phyloP scores from a whole-genome alignment of 1,140 invertebrate species.

The Tachypleus tridentatus region DNA sequence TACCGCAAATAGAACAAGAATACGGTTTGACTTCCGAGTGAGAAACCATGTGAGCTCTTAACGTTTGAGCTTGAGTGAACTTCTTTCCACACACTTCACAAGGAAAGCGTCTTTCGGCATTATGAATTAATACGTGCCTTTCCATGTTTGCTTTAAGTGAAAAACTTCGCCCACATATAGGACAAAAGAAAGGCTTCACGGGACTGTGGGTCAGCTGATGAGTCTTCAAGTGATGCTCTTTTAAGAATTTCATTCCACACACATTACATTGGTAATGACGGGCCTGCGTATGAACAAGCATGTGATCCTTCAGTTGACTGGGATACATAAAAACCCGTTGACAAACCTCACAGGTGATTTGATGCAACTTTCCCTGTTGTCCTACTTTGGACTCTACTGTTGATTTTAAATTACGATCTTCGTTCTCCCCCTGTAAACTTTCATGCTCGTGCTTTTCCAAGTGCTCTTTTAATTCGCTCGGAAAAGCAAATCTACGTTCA shows the following conservation, averaged over 20 bases:
- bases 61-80: slow-evolving; percentile 45
- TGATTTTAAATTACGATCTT: too few species aligned
- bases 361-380: background rate
- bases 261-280: slow-evolving; percentile 3
- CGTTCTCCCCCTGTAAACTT: too few species aligned
- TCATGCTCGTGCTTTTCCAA: too few species aligned
- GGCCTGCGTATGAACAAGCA: slow-evolving; percentile 20
- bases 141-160: slow-evolving; percentile 27
- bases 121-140: slow-evolving; percentile 44
- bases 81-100: slow-evolving; percentile 43
- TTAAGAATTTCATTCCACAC: background rate
- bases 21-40: slow-evolving; percentile 38
- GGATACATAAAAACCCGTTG: slow-evolving; percentile 21
- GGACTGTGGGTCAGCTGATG: slow-evolving; percentile 3
- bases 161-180: slow-evolving; percentile 29
- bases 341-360: slow-evolving; percentile 18
- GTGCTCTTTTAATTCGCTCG: too few species aligned
- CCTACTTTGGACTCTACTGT: too few species aligned
- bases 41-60: slow-evolving; percentile 40
- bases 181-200: slow-evolving; percentile 27
- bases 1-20: slow-evolving; percentile 34
- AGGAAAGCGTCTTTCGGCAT: slow-evolving; percentile 36
- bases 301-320: slow-evolving; percentile 21
- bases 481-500: too few species aligned
- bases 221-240: background rate